Base-by-base conservation (phyloP, 1,140 invertebrate genomes). In the Cryptotermes secundus region DNA sequence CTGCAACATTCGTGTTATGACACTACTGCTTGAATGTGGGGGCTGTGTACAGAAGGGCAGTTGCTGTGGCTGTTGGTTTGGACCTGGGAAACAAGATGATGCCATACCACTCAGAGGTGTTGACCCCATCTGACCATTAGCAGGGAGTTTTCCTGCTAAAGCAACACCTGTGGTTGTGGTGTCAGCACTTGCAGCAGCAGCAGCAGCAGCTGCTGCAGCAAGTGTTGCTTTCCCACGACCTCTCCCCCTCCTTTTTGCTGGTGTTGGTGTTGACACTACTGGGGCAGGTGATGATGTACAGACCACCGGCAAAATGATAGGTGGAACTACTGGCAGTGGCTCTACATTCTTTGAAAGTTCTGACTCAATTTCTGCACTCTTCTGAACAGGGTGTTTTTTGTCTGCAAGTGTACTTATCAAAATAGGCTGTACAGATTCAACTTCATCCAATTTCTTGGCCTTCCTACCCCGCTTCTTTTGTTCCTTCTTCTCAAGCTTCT, bases 1-100 rank as follows among this genome's bases (percentile, higher is more conserved):
- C 82, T 93, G 92, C 59, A 93, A 88, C 91, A 94, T 93, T 79
- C 93, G 90, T 3, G 92, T 94, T 31, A 94, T 93, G 2, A 93
- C 92, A 53, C 83, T 85, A 38, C 81, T 85, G 31, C 36, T 82
- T 80, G 24, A 72, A 34, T 59, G 79, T 81, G 84, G 14, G 19
- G 83, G 1, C 24, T 42, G 59, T 72, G 59, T 31, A 7, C 26
- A 34, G 34, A 45, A 81, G 10, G 80, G 59, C 26, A 72, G 59
- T 9, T 26, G 59, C 14, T n/a, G 59, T 12, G 6, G 59, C n/a
- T 72, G 59, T 31, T 72, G 59, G n/a, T 72, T 72, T 26, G 59
- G 59, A 31, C 59, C 59, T 72, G 59, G 59, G n/a, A 72, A 72
- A 72, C 59, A 14, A 10, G 59, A 72, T 14, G 90, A 89, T 45